phyloP scores from a whole-genome alignment of 1,140 invertebrate species.

The Brachionus calyciflorus region DNA sequence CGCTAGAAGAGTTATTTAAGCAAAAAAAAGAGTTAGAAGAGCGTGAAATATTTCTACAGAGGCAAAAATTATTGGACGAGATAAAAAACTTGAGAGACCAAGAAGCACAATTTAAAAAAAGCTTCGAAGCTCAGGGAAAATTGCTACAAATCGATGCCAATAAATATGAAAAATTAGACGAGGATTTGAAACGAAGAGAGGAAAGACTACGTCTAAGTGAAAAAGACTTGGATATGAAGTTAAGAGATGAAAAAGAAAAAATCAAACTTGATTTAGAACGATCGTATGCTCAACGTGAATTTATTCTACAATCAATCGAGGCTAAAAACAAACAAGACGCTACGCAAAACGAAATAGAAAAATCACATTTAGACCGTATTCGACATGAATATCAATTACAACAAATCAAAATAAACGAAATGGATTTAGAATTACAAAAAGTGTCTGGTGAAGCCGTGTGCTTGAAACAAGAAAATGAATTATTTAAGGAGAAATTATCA shows the following conservation, averaged over 20 bases:
- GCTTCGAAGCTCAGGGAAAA: constrained; percentile 3
- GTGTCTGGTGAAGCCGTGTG: constrained; percentile 7
- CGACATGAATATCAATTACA: not conserved
- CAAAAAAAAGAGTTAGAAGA: constrained; percentile 37
- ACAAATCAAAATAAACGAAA: constrained; percentile 33
- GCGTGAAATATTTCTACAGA: constrained; percentile 23
- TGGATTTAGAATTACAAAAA: constrained; percentile 24
- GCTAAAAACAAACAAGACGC: constrained; percentile 39
- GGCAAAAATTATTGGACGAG: constrained; percentile 29
- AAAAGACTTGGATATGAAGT: not conserved
- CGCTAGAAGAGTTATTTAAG: constrained; percentile 16
- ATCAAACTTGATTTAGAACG: constrained; percentile 37
- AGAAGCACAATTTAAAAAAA: constrained; percentile 14
- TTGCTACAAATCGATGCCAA: not conserved
- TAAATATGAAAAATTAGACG: constrained; percentile 12
- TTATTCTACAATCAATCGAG: constrained; percentile 39
- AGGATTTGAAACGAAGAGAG: constrained; percentile 13
- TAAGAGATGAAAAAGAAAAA: constrained; percentile 17
- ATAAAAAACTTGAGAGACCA: constrained; percentile 39
- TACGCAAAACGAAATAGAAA: constrained; percentile 33
- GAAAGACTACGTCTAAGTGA: not conserved
- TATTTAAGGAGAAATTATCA: constrained; percentile 6
- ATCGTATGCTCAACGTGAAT: constrained; percentile 34
- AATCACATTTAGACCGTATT: constrained; percentile 20
- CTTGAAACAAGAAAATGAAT: constrained; percentile 27